Percentiles rank a stretch among this genome's conserved stretches.
phyloP scores from a whole-genome alignment of 2,113 vertebrate species.

The Octodon degus region DNA sequence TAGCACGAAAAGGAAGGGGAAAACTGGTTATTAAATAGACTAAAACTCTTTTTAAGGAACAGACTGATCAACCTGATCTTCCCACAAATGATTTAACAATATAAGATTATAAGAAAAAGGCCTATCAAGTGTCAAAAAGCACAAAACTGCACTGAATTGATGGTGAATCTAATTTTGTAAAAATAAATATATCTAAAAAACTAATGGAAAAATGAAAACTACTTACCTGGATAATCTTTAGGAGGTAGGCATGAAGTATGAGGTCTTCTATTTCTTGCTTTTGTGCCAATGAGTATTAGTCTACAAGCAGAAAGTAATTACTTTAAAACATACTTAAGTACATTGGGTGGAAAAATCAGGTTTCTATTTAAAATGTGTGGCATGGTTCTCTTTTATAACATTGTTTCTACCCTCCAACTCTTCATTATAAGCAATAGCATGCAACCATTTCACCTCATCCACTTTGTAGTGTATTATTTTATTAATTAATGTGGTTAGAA shows the following conservation, averaged over 20 bases:
- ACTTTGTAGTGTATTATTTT: background rate
- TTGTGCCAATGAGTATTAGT: background rate
- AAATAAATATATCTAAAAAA: background rate
- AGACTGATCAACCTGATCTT: constrained; percentile 36
- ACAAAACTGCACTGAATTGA: background rate
- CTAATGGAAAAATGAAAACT: background rate
- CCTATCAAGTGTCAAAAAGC: background rate
- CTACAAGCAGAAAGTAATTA: constrained; percentile 36
- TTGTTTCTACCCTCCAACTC: background rate
- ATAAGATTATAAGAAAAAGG: background rate
- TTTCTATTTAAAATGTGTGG: constrained; percentile 1
- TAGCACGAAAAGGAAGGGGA: background rate
- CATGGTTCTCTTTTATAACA: background rate
- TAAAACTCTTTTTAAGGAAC: background rate
- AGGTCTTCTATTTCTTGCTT: constrained; percentile 25
- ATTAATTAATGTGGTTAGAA: constrained; percentile 40
- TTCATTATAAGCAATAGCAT: background rate
- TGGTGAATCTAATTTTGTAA: background rate
- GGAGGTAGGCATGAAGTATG: background rate
- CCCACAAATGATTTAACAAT: constrained; percentile 3
- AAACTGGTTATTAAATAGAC: background rate
- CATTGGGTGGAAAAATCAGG: background rate
- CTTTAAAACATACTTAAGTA: constrained; percentile 28
- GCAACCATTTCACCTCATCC: background rate
- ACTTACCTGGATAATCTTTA: background rate